Percentiles rank a stretch among this genome's conserved stretches.
phyloP scores from a whole-genome alignment of 2,888 invertebrate species.

The Cryptus viduatorius region DNA sequence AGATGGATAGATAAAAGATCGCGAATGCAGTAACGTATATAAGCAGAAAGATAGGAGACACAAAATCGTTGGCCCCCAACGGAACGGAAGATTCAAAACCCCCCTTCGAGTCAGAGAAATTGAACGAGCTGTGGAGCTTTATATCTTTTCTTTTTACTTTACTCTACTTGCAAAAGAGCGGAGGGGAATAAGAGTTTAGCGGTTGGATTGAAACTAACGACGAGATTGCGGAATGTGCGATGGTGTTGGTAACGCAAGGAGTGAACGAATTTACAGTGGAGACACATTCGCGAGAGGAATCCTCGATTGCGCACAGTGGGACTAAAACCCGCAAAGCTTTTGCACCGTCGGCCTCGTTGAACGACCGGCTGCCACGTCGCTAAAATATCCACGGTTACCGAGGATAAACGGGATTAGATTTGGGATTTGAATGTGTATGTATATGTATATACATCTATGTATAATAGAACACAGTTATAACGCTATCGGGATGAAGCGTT shows the following conservation, averaged over 20 bases:
- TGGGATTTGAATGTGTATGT: slow-evolving; percentile 42
- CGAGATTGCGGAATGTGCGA: slow-evolving; percentile 34
- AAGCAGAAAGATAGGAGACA: not conserved
- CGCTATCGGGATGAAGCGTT: slow-evolving; percentile 12
- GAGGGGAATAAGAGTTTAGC: slow-evolving; percentile 1
- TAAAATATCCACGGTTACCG: slow-evolving; percentile 53
- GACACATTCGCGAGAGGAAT: slow-evolving; percentile 6
- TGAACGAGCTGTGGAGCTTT: slow-evolving; percentile 1
- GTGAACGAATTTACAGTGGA: slow-evolving; percentile 1
- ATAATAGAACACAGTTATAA: not conserved
- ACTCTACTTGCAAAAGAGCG: not conserved
- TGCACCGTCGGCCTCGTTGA: slow-evolving; percentile 19
- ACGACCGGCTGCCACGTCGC: slow-evolving; percentile 31
- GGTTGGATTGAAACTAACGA: slow-evolving; percentile 43
- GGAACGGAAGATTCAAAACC: not conserved
- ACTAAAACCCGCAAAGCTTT: slow-evolving; percentile 26
- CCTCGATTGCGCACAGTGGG: slow-evolving; percentile 32
- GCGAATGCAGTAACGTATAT: not conserved
- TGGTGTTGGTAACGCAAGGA: slow-evolving; percentile 2
- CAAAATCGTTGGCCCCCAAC: not conserved
- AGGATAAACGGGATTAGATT: slow-evolving; percentile 60
- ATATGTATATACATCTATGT: slow-evolving; percentile 7
- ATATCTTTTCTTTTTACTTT: not conserved
- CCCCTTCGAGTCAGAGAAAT: not conserved
- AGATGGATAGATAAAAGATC: slow-evolving; percentile 13